Evolutionary conservation across 2,113 vertebrate genomes (phyloP), one percentile per base, ranked within the genome.

Genomic region (Saccopteryx leptura): DNA sequence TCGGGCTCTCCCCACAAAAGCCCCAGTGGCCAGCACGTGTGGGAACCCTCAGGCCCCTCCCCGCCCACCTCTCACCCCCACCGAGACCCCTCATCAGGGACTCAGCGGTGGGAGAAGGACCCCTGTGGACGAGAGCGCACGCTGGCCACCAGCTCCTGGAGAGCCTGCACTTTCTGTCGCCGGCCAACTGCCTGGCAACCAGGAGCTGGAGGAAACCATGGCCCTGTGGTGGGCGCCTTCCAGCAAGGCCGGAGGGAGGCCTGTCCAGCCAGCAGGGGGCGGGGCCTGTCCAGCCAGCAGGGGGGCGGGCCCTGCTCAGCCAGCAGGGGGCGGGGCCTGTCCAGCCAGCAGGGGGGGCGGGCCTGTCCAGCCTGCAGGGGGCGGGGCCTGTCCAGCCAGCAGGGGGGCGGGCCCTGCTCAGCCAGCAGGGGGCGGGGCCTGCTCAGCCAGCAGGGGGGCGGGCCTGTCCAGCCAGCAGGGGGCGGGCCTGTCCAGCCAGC

Each of bases 91-190:
- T 66, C 54, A 21, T 79, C 46, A 33, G 48, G 18, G n/a, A 28
- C 26, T 18, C 12, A 8, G 19, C 26, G 18, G 15, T 3, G 0
- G 61, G 21, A 61, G 21, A 66, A 23, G 39, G 23, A 50, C 14
- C 5, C 12, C 9, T 23, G 1, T 31, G 0, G 1, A 50, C 26
- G n/a, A 23, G 5, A 26, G 58, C 1, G 13, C 12, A 5, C 17
- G 23, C 26, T 58, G 4, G 1, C 7, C 9, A 13, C 4, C 2
- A 12, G 23, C 18, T 28, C 14, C 48, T 18, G 1, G 0, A 46
- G 9, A 48, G 17, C 74, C 74, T 21, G 13, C 2, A 10, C 26
- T 31, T 88, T 52, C 33, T 11, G 39, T 3, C 23, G 52, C 13
- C 82, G n/a, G 1, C 21, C 52, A 28, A 28, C 82, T 31, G n/a